Base-by-base conservation (phyloP, 2,113 vertebrate genomes). In the Caretta caretta region DNA sequence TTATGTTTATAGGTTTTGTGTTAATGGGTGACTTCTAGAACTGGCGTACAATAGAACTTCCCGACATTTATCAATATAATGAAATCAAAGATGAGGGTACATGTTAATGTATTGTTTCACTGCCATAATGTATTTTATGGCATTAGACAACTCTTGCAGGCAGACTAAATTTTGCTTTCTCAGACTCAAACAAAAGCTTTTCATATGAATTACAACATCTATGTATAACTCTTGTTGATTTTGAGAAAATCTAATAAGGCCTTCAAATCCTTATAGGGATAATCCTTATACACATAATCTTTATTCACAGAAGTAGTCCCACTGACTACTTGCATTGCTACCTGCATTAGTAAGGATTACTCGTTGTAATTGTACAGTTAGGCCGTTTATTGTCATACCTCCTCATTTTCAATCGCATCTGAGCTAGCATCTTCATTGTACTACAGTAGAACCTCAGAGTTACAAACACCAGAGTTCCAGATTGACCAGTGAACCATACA, bases 161-260 rank as follows among this genome's bases (percentile, higher is more conserved):
- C 49, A 84, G 69, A 80, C 50, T 48, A 83, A 86, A 87, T 86
- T 56, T 72, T 84, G 84, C 27, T 88, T 95, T 93, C 56, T 72
- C 54, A 35, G 56, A 27, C 31, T 81, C 16, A 10, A 78, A 35
- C 46, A 72, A 10, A 53, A 78, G 17, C 27, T 62, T 92, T 22
- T 56, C 14, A 1, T 5, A 9, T 31, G 49, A 54, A 35, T 76
- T 84, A 5, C 51, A 48, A 0, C 49, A 48, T 17, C 50, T 0
- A 0, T 35, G 1, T 51, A n/a, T 19, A 7, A 51, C 22, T 59
- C 19, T 86, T 86, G 22, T 72, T 2, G 8, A 5, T 65, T 65
- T 53, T 69, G 20, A 38, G 59, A 35, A 38, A 54, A 78, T 83
- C 31, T 20, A 11, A 35, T 27, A 75, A 75, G 50, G 3, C 17